Evolutionary conservation across 2,888 invertebrate genomes (phyloP), one percentile per base, ranked within the genome.

Genomic region (Pterostichus madidus): DNA sequence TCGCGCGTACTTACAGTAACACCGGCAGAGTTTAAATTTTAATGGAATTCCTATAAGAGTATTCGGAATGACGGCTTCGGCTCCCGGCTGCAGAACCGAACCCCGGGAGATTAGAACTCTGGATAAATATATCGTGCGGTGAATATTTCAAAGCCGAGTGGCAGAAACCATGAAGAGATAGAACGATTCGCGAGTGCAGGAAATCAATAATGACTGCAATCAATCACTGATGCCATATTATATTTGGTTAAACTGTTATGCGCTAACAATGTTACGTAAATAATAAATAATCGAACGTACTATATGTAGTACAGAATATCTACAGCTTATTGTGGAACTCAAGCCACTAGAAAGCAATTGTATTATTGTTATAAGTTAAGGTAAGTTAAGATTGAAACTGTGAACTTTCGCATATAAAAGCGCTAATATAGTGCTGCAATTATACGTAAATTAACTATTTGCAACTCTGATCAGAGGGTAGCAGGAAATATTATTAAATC

Each of bases 11-110:
- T 73, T 73, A 73, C 73, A 73, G 17, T 73, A 73, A 73, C 73
- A 73, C 73, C 73, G 44, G 73, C 46, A 8, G 73, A 73, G 73
- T 73, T 73, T 73, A 73, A 73, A 73, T 46, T 73, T 73, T 73
- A 73, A 73, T 73, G 73, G 73, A 73, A 73, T 73, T 73, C 73
- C 73, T 73, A 73, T 73, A 73, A 73, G 73, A 73, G 73, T 73
- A 73, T 73, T 73, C 73, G 46, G 46, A 11, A 64, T 64, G 64
- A 64, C 35, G 64, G 64, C 64, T 31, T 31, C 24, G 31, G n/a
- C 53, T 53, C 15, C 53, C 11, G 15, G 17, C 35, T 15, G 8
- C 39, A 31, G 15, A 44, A 24, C 68, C 68, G 46, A 46, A 68
- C 68, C 73, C 49, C 73, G 17, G 5, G 73, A 73, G 73, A 73